A percentile compares a stretch with the other conserved stretches of the same genome.
These are phyloP conservation scores for Noctua comes DNA, from an alignment of 2,888 invertebrate species.

Conservation along the genomic window DNA sequence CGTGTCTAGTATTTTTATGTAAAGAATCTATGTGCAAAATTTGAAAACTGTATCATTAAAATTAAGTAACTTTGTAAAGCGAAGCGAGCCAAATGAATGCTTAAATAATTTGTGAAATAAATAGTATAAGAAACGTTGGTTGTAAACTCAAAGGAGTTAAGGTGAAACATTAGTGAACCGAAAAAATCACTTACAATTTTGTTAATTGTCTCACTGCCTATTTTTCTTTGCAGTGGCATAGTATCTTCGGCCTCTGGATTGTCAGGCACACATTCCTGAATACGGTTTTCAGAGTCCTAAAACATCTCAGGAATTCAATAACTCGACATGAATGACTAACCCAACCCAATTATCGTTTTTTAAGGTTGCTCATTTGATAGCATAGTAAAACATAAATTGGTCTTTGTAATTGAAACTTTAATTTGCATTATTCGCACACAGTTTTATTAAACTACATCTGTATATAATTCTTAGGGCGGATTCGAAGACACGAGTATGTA, in stretches of 20 bases:
- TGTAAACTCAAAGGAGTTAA: no score
- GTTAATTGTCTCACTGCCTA: constrained; percentile 37
- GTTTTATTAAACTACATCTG: constrained; percentile 10
- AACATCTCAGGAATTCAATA: constrained; percentile 32
- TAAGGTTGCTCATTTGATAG: not conserved
- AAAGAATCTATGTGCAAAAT: no score
- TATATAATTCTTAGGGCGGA: constrained; percentile 27
- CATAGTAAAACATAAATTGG: constrained; percentile 54
- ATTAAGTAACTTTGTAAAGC: no score
- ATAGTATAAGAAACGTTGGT: no score
- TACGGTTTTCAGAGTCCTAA: constrained; percentile 42
- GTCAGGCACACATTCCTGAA: constrained; percentile 13
- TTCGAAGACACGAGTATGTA: constrained; percentile 2
- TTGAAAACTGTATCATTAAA: no score
- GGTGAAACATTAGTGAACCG: no score
- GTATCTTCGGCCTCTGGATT: constrained; percentile 24
- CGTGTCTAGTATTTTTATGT: no score
- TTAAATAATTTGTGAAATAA: no score
- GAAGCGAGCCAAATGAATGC: no score
- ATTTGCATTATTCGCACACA: constrained; percentile 62
- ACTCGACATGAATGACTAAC: not conserved
- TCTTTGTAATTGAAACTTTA: constrained; percentile 62
- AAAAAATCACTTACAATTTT: constrained; percentile 27
- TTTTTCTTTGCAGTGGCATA: constrained; percentile 37
- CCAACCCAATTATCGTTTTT: not conserved